A percentile compares a stretch with the other conserved stretches of the same genome.
phyloP scores from a whole-genome alignment of 2,113 vertebrate species.

The Ammospiza nelsoni region DNA sequence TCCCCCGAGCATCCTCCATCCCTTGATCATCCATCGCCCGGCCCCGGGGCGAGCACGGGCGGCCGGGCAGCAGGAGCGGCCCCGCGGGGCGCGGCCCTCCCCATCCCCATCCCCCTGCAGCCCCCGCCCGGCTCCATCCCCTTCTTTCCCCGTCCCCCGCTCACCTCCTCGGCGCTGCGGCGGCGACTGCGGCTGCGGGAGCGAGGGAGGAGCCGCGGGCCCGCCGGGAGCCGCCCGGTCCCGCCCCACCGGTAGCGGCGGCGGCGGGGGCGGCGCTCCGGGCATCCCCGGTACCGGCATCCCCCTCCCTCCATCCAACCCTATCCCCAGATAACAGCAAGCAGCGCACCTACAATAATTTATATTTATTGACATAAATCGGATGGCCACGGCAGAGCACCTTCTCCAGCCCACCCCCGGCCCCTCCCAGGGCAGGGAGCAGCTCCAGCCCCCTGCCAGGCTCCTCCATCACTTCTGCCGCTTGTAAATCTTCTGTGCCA shows the following conservation, averaged over 20 bases:
- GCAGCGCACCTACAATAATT: not conserved
- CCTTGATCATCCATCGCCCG: not conserved
- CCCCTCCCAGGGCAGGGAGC: not conserved
- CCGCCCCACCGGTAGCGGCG: not conserved
- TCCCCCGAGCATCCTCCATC: too few species aligned
- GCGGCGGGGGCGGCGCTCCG: not conserved
- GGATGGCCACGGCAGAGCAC: not conserved
- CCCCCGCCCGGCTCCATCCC: not conserved
- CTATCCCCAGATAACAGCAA: not conserved
- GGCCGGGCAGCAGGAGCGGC: not conserved
- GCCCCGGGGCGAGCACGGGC: not conserved
- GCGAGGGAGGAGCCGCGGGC: not conserved
- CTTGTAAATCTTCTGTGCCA: slow-evolving; percentile 90
- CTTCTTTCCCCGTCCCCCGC: not conserved
- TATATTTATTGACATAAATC: slow-evolving; percentile 2
- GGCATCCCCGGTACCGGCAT: not conserved
- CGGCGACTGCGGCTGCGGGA: not conserved
- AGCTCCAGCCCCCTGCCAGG: not conserved
- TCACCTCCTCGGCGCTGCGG: not conserved
- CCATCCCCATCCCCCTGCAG: not conserved
- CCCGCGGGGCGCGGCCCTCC: not conserved
- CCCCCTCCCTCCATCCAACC: not conserved
- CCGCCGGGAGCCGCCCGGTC: not conserved
- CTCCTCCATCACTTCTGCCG: slow-evolving; percentile 82
- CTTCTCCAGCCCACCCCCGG: accelerated